phyloP scores from a whole-genome alignment of 2,888 invertebrate species.

The Cybosia mesomella region DNA sequence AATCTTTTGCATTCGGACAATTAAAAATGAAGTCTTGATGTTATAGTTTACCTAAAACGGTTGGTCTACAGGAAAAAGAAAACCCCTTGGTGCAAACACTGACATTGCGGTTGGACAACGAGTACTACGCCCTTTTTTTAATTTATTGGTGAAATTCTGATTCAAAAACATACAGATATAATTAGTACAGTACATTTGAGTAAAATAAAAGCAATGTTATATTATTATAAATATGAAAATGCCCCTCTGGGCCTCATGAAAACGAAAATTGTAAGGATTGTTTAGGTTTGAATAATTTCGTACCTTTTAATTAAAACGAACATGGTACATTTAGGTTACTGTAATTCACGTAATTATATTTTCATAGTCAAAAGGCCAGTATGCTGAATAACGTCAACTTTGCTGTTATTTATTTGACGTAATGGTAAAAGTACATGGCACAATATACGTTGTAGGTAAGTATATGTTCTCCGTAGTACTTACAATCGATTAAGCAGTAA shows the following conservation, averaged over 20 bases:
- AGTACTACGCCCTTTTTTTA: background rate
- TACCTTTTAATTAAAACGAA: conserved; percentile 23
- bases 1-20: background rate
- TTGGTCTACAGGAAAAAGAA: too few species aligned
- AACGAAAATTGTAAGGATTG: conserved; percentile 32
- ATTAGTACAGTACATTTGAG: background rate
- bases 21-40: background rate
- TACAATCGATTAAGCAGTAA: conserved; percentile 1
- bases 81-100: too few species aligned
- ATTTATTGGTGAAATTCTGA: background rate
- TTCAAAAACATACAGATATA: background rate
- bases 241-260: conserved; percentile 27
- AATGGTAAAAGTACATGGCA: background rate
- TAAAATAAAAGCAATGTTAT: background rate
- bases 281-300: conserved; percentile 31
- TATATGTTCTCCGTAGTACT: background rate
- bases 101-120: too few species aligned
- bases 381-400: background rate
- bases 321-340: conserved; percentile 8
- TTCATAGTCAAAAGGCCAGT: conserved; percentile 11
- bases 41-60: too few species aligned
- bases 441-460: background rate
- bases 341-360: conserved; percentile 16
- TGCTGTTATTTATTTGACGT: background rate
- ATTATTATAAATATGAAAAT: conserved; percentile 26